Evolutionary conservation across 1,140 invertebrate species (phyloP).

Genomic region (Belonocnema kinseyi): DNA sequence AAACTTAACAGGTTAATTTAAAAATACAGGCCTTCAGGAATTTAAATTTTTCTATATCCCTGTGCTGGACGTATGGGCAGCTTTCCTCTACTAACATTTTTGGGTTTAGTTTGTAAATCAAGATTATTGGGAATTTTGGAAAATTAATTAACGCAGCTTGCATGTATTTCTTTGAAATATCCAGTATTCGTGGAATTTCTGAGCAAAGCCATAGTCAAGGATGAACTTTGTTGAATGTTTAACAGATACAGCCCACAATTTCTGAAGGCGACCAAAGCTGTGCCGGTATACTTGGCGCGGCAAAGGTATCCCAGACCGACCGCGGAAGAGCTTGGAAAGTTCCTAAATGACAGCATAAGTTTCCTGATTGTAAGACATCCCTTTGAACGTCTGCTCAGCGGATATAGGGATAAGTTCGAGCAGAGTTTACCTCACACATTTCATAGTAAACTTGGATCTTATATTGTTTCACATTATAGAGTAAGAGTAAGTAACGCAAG

Average conservation of each 20-base stretch:
- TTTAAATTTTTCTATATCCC: too few species aligned
- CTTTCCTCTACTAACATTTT: too few species aligned
- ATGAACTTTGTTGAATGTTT: not conserved
- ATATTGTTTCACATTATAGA: conserved; percentile 85
- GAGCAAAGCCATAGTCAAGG: not conserved
- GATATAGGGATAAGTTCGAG: conserved; percentile 92
- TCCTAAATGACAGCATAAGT: conserved; percentile 82
- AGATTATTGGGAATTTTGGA: not conserved
- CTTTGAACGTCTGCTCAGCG: conserved; percentile 90
- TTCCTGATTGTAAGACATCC: conserved; percentile 94
- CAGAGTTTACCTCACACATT: conserved; percentile 87
- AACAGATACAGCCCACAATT: conserved; percentile 82
- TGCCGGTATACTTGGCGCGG: conserved; percentile 85
- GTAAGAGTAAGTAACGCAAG: conserved; percentile 68
- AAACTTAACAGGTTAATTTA: too few species aligned
- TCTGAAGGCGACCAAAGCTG: conserved; percentile 84
- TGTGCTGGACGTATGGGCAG: too few species aligned
- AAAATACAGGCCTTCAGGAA: too few species aligned
- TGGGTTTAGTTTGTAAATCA: too few species aligned
- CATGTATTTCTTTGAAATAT: not conserved
- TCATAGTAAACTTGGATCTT: conserved; percentile 85
- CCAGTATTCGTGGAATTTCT: not conserved
- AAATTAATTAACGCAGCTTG: not conserved
- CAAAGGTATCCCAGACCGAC: conserved; percentile 86
- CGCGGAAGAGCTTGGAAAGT: conserved; percentile 80